Base-by-base conservation (phyloP, 2,888 invertebrate species). In the Dilophus febrilis region DNA sequence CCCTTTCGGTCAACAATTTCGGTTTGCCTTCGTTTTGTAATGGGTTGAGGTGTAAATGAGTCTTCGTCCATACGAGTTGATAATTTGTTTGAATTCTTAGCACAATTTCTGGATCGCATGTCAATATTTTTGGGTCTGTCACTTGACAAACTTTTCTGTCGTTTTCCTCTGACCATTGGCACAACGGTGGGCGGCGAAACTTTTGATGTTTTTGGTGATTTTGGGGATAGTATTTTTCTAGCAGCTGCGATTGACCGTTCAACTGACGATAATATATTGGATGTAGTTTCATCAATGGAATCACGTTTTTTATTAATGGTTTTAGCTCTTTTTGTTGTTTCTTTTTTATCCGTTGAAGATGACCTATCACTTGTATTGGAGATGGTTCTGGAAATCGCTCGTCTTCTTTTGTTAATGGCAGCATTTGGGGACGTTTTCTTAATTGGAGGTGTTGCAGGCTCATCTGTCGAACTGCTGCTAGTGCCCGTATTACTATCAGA, bases 121-220 rank as follows among this genome's bases (percentile, higher is more conserved):
- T 70, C 59, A 76, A 65, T 63, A 70, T 71, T 68, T 74, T 74
- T 61, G 72, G 71, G 55, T 70, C 75, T 64, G 74, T 73, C 67
- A 74, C 74, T 64, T 56, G 69, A 47, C 53, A 59, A 54, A 50
- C 45, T 43, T 77, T 78, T 22, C 22, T 22, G 22, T 22, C 22
- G 22, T 22, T 4, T 22, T 22, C 8, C 5, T 6, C 4, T 22
- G 22, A 4, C 8, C 22, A 8, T 8, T 22, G 22, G 22, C 22
- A n/a, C n/a, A n/a, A n/a, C n/a, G n/a, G n/a, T n/a, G n/a, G n/a
- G n/a, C n/a, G n/a, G n/a, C n/a, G n/a, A n/a, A n/a, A n/a, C n/a
- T n/a, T n/a, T n/a, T n/a, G n/a, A n/a, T n/a, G n/a, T n/a, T n/a
- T n/a, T n/a, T n/a, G n/a, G n/a, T n/a, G n/a, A n/a, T n/a, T n/a